Conservation (phyloP, 2,888 invertebrate genomes). For the Ornithoptera alexandrae region DNA sequence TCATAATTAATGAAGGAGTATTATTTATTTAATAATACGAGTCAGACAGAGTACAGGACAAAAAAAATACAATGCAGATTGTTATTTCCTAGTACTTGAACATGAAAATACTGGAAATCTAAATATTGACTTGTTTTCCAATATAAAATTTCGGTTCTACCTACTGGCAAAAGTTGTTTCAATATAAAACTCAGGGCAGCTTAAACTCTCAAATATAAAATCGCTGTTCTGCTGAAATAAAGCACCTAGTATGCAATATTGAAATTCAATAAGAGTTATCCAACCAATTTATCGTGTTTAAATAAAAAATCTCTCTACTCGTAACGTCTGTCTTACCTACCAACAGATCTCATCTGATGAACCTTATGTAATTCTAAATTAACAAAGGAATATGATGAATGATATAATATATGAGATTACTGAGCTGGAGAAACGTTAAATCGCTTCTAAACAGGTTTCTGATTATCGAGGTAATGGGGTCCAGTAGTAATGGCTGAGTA, state of each 20-base stretch:
- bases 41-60: too few species aligned
- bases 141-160: not conserved
- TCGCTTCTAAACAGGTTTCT: too few species aligned
- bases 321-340: not conserved
- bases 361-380: not conserved
- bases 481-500: too few species aligned
- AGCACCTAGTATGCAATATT: conserved; percentile 25
- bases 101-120: not conserved
- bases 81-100: not conserved
- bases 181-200: conserved; percentile 23
- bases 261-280: conserved; percentile 27
- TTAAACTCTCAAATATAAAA: conserved; percentile 30
- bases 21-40: too few species aligned
- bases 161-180: conserved; percentile 13
- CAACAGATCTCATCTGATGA: not conserved
- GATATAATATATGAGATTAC: too few species aligned
- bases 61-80: not conserved
- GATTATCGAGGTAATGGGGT: too few species aligned
- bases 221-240: conserved; percentile 24
- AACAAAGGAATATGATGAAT: too few species aligned
- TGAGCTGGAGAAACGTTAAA: too few species aligned
- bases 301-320: conserved; percentile 5
- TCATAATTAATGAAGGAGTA: too few species aligned
- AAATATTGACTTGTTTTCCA: not conserved
- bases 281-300: conserved; percentile 20